Conservation (phyloP, 2,888 invertebrate species). For the Neocrepidodera transversa region DNA sequence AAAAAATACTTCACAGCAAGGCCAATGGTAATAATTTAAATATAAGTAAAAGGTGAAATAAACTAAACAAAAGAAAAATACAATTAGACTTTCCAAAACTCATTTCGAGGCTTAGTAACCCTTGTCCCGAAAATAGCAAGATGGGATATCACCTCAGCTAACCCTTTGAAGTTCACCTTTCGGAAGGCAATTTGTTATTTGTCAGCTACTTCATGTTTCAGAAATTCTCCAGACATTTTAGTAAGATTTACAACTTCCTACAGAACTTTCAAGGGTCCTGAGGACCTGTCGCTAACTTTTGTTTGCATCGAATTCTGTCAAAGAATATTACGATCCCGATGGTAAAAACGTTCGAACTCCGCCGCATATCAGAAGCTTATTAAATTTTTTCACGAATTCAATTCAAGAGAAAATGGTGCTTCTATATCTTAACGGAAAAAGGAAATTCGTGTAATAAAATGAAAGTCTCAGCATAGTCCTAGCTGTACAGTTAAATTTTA, state of each 20-base stretch:
- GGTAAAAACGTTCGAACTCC: background rate
- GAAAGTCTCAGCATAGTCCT: background rate
- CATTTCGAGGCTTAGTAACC: background rate
- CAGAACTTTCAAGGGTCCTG: background rate
- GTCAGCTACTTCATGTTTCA: constrained; percentile 7
- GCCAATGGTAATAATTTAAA: no score
- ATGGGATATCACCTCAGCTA: background rate
- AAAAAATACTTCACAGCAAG: no score
- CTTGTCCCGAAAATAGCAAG: background rate
- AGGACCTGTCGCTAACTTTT: background rate
- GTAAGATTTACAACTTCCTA: background rate
- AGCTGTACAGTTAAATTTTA: no score
- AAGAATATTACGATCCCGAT: background rate
- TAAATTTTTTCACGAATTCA: background rate
- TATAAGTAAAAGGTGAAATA: no score
- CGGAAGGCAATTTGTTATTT: constrained; percentile 7
- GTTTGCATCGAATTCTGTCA: constrained; percentile 2
- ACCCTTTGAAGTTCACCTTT: background rate
- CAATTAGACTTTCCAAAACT: background rate
- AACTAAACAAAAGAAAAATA: no score
- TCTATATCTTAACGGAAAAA: background rate
- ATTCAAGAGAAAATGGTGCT: background rate
- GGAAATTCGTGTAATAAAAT: background rate
- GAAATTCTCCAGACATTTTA: constrained; percentile 5
- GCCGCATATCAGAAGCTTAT: background rate